Conservation (phyloP, 2,113 vertebrate species). For the Microtus richardsoni region DNA sequence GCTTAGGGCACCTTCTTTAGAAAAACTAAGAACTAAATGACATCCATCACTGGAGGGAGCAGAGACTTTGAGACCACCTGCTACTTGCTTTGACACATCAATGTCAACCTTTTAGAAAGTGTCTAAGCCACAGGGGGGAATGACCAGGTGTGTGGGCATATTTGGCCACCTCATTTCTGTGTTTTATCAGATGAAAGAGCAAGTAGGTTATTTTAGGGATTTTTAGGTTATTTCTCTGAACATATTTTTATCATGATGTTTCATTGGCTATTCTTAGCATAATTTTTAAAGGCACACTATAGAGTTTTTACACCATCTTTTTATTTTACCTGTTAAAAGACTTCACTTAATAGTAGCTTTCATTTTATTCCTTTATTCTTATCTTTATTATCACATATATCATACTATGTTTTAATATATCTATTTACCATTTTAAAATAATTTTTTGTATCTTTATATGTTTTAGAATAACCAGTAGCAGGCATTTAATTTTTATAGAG, state of each 20-base stretch:
- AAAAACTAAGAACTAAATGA: conserved; percentile 75
- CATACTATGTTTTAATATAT: background rate
- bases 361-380: background rate
- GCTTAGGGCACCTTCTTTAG: conserved; percentile 63
- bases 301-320: background rate
- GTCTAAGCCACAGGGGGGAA: conserved; percentile 61
- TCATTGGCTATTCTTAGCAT: conserved; percentile 5
- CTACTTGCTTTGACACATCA: conserved; percentile 78
- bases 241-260: conserved; percentile 6
- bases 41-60: conserved; percentile 73
- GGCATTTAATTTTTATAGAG: background rate
- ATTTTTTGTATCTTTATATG: background rate
- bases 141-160: conserved; percentile 75
- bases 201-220: conserved; percentile 59
- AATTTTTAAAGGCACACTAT: background rate
- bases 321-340: background rate
- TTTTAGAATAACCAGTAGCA: background rate
- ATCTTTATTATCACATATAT: background rate
- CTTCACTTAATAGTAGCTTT: background rate
- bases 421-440: background rate
- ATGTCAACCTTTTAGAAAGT: conserved; percentile 75
- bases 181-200: conserved; percentile 68
- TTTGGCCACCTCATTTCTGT: conserved; percentile 72
- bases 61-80: conserved; percentile 77
- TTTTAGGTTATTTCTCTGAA: conserved; percentile 34